Evolutionary conservation across 2,797 vertebrate species (phyloP), one percentile per base, ranked within the genome.

Genomic region (Lepilemur septentrionalis): DNA sequence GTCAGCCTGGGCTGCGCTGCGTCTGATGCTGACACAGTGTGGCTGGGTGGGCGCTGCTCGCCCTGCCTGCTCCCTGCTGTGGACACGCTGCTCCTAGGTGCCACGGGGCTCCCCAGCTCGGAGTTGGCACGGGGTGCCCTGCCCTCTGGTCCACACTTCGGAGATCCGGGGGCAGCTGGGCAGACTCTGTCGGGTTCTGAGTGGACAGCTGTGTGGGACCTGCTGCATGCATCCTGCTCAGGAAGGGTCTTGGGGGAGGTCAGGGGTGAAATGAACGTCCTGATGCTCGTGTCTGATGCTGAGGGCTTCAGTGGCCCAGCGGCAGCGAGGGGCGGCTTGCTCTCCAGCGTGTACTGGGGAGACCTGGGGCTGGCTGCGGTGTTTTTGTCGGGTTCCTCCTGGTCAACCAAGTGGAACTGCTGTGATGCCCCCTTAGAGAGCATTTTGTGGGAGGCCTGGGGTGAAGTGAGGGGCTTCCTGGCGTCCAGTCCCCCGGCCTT

Each of bases 391-490:
- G 88, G 76, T 57, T 98, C 98, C 75, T 97, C 79, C 0, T 35
- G 98, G 75, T 97, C 94, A 38, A 97, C 98, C 82, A 97, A 89
- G 69, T 97, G 98, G 95, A 88, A 96, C 57, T 87, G 97, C 20
- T 96, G 93, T 0, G 98, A 90, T 1, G 79, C 91, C 75, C 89
- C 98, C 97, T 98, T 99, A 2, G 98, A 85, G 32, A 98, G 88
- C 46, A 97, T 95, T 96, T 98, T 99, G 22, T 98, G 98, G 18
- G 98, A 98, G 48, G 97, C 96, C 59, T 98, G 98, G 7, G 98
- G 98, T 55, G 99, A 98, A 67, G 93, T 4, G 13, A 97, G 97
- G 91, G 89, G 41, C 94, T 98, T 99, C 97, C 98, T 99, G 94
- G 96, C 97, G 85, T 98, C 98, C 4, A 76, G 7, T 41, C 97